Conservation (phyloP, 2,113 vertebrate genomes). For the Hippocampus guttulatus region DNA sequence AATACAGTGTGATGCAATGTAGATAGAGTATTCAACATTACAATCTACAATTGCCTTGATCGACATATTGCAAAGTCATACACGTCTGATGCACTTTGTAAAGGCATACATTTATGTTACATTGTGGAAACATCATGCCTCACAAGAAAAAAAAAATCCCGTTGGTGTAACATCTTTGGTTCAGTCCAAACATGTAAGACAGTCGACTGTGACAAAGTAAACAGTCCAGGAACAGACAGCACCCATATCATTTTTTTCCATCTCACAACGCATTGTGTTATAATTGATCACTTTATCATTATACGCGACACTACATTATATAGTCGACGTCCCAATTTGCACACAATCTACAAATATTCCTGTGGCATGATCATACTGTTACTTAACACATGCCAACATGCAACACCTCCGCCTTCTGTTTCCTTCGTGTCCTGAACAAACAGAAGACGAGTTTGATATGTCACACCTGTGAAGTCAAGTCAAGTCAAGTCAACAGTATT, state of each 20-base stretch:
- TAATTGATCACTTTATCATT: background rate
- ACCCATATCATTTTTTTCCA: background rate
- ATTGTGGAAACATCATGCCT: background rate
- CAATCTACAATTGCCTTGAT: background rate
- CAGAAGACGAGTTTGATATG: too few species aligned
- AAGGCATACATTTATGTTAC: background rate
- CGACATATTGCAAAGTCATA: background rate
- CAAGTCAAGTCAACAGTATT: too few species aligned
- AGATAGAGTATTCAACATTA: too few species aligned
- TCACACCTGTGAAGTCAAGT: too few species aligned
- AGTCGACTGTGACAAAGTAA: too few species aligned
- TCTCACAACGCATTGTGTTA: background rate
- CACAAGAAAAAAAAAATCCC: background rate
- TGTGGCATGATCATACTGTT: background rate
- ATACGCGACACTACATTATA: background rate
- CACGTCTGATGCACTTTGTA: background rate
- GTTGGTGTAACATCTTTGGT: background rate
- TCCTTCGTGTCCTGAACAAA: background rate
- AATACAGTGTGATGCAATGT: background rate
- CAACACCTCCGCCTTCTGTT: background rate
- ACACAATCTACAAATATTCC: background rate
- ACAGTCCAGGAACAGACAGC: background rate
- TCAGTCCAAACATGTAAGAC: too few species aligned
- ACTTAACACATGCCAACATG: background rate
- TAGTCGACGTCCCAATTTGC: background rate